phyloP scores from a whole-genome alignment of 2,888 invertebrate genomes.

The Tubiluchus corallicola region DNA sequence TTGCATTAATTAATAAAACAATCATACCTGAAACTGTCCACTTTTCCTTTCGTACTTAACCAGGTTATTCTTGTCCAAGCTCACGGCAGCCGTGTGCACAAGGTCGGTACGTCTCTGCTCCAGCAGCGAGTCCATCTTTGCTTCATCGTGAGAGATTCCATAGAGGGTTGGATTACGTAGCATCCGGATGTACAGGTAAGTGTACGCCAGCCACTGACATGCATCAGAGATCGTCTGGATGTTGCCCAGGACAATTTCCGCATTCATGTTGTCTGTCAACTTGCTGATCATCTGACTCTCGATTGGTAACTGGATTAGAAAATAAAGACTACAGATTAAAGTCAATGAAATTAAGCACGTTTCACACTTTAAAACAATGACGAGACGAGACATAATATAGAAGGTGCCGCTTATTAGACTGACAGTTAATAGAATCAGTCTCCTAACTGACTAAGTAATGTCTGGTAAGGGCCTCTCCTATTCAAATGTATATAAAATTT shows the following conservation, averaged over 20 bases:
- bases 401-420: no score
- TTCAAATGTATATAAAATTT: no score
- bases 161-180: constrained; percentile 70
- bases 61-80: constrained; percentile 81
- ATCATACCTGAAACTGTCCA: constrained; percentile 56
- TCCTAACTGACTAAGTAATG: no score
- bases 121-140: constrained; percentile 47
- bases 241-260: constrained; percentile 88
- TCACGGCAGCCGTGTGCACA: constrained; percentile 76
- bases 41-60: constrained; percentile 85
- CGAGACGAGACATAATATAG: no score
- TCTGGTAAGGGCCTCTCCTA: no score
- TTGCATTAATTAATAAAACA: no score
- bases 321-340: no score
- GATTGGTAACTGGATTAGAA: constrained; percentile 48
- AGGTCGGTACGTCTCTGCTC: constrained; percentile 83
- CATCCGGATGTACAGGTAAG: constrained; percentile 91
- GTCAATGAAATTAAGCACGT: no score
- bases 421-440: no score
- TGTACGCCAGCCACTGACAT: constrained; percentile 84
- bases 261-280: constrained; percentile 89
- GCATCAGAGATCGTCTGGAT: constrained; percentile 76
- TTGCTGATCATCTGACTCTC: constrained; percentile 87
- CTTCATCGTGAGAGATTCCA: constrained; percentile 55
- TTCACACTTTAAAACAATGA: no score